phyloP scores from a whole-genome alignment of 2,888 invertebrate genomes.

The Hartigia nigra region DNA sequence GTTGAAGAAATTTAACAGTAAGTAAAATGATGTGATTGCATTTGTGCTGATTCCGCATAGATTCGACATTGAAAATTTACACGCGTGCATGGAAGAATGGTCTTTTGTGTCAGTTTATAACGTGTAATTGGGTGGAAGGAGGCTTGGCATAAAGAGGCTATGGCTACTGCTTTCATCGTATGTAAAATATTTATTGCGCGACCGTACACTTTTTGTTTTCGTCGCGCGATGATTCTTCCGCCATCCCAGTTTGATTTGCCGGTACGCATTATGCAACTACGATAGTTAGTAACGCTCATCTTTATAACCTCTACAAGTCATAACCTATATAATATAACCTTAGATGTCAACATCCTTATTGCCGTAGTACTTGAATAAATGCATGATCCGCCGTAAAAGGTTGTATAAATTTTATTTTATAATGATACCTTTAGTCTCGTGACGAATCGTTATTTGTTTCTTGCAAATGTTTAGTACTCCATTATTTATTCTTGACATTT shows the following conservation, averaged over 20 bases:
- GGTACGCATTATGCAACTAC: conserved; percentile 39
- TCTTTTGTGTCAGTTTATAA: conserved; percentile 29
- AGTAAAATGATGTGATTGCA: conserved; percentile 42
- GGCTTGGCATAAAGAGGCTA: conserved; percentile 47
- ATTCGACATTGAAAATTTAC: conserved; percentile 24
- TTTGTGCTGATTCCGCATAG: conserved; percentile 17
- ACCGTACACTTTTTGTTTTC: conserved; percentile 29
- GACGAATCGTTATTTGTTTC: background rate
- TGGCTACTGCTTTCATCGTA: conserved; percentile 44
- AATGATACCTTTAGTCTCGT: background rate
- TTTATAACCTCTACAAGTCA: conserved; percentile 53
- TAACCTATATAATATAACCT: conserved; percentile 61
- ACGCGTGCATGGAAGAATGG: conserved; percentile 18
- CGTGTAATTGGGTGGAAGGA: conserved; percentile 39
- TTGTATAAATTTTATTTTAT: background rate
- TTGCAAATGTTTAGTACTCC: background rate
- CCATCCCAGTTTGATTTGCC: conserved; percentile 23
- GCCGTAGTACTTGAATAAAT: background rate
- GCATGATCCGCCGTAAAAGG: background rate
- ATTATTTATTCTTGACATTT: background rate
- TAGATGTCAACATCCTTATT: conserved; percentile 45
- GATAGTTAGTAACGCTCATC: conserved; percentile 13
- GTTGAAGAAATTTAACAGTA: conserved; percentile 48
- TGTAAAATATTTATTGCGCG: conserved; percentile 37
- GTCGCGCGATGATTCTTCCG: conserved; percentile 9